Evolutionary conservation across 1,140 invertebrate species (phyloP).

Genomic region (Vollenhovia emeryi): DNA sequence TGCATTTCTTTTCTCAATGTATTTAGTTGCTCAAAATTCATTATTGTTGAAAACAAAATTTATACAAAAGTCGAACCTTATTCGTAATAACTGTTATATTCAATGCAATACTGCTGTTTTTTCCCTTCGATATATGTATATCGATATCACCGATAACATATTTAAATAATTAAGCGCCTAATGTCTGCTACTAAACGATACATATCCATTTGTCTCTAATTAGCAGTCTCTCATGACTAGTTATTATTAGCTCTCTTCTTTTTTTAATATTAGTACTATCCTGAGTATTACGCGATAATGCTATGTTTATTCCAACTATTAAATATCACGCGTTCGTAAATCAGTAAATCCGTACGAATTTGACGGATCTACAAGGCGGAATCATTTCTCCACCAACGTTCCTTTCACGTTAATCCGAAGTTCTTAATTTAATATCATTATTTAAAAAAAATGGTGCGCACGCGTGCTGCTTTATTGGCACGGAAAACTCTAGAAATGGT

Average conservation of each 20-base stretch:
- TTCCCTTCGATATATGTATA: background rate
- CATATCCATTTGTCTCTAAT: slow-evolving; percentile 80
- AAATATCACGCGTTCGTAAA: slow-evolving; percentile 42
- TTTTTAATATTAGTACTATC: slow-evolving; percentile 78
- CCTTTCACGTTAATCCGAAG: background rate
- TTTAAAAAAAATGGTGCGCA: background rate
- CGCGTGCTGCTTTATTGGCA: slow-evolving; percentile 20
- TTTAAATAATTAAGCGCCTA: slow-evolving; percentile 70
- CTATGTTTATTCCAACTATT: slow-evolving; percentile 46
- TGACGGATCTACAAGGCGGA: background rate
- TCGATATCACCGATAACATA: slow-evolving; percentile 43
- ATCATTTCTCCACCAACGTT: background rate
- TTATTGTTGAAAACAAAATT: slow-evolving; percentile 8
- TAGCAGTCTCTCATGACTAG: slow-evolving; percentile 83
- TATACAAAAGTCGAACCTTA: slow-evolving; percentile 15
- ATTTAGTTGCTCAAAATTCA: background rate
- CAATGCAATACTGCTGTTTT: background rate
- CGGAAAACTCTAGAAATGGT: slow-evolving; percentile 4
- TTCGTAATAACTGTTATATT: slow-evolving; percentile 20
- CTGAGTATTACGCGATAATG: slow-evolving; percentile 79
- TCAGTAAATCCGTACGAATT: background rate
- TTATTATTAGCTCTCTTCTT: slow-evolving; percentile 77
- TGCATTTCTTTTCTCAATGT: slow-evolving; percentile 13
- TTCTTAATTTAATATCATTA: slow-evolving; percentile 28
- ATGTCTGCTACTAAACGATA: slow-evolving; percentile 77